Evolutionary conservation across 1,140 invertebrate species (phyloP).

Genomic region (Drosophila kanapiae): DNA sequence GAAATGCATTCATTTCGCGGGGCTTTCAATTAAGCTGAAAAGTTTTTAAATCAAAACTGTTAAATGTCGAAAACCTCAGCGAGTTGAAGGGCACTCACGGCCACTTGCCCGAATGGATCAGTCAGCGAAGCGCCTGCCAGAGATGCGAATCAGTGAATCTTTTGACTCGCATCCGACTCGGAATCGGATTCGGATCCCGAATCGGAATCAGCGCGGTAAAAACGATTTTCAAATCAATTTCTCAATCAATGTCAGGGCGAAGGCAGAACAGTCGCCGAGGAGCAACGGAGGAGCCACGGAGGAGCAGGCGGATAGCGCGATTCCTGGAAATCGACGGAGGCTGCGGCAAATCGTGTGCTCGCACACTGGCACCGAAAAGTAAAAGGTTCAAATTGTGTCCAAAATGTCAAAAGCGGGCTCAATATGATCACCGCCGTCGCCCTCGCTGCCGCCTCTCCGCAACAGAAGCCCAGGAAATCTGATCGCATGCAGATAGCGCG

Average conservation of each 20-base stretch:
- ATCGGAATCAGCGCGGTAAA: constrained; percentile 55
- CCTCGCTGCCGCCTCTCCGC: constrained; percentile 14
- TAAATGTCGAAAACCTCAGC: constrained; percentile 17
- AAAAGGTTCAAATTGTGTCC: constrained; percentile 84
- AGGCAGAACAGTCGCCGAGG: constrained; percentile 24
- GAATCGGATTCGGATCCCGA: constrained; percentile 45
- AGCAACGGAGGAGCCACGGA: neutral
- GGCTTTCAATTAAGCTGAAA: constrained; percentile 54
- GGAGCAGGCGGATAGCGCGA: constrained; percentile 1
- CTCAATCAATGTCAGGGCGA: constrained; percentile 79
- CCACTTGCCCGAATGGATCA: constrained; percentile 37
- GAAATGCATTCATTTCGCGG: constrained; percentile 17
- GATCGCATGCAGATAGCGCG: constrained; percentile 80
- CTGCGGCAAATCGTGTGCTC: constrained; percentile 64
- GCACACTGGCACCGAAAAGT: constrained; percentile 61
- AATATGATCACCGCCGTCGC: constrained; percentile 65
- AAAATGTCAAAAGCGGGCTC: constrained; percentile 83
- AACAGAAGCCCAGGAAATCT: constrained; percentile 83
- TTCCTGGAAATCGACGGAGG: constrained; percentile 58
- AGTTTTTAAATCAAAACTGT: constrained; percentile 55
- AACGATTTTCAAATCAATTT: constrained; percentile 82
- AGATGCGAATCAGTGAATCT: constrained; percentile 49
- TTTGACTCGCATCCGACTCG: constrained; percentile 39
- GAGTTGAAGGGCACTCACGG: constrained; percentile 30
- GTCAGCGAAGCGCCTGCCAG: constrained; percentile 47